Percentiles rank a stretch among this genome's conserved stretches.
These are phyloP conservation scores for Galeruca laticollis DNA, from an alignment of 2,888 invertebrate species.

Conservation along the genomic window DNA sequence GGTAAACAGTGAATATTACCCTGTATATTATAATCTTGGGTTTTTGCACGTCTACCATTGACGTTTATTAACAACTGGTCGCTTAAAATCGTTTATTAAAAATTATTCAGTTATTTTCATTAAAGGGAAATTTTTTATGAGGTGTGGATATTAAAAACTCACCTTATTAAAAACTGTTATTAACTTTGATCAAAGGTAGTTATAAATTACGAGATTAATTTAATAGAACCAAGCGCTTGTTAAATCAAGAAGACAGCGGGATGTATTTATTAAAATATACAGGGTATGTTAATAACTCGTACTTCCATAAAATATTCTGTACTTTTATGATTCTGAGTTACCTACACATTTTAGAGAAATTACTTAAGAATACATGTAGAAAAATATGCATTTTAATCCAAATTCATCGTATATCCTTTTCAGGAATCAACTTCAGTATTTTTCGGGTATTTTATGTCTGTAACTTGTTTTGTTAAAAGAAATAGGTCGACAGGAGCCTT, in stretches of 20 bases:
- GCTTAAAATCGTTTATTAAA: conserved; percentile 1
- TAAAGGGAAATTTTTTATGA: not conserved
- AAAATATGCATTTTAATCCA: no score
- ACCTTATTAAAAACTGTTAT: conserved; percentile 1
- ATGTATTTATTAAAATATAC: not conserved
- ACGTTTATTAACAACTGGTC: not conserved
- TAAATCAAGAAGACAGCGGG: no score
- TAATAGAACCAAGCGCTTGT: not conserved
- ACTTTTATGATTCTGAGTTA: no score
- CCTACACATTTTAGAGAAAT: no score
- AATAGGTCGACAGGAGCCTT: no score
- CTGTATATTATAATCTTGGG: not conserved
- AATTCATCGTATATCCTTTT: no score
- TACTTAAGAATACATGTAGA: no score
- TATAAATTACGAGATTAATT: not conserved
- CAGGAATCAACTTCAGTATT: no score
- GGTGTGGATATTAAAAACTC: not conserved
- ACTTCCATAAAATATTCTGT: no score
- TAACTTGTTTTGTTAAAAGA: no score
- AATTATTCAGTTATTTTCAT: conserved; percentile 7
- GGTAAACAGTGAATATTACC: not conserved
- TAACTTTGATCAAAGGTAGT: conserved; percentile 11
- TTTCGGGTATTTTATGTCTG: no score
- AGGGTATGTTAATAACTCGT: no score
- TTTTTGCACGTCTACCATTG: not conserved